Evolutionary conservation across 2,113 vertebrate genomes (phyloP).

Genomic region (Pyrgilauda ruficollis): DNA sequence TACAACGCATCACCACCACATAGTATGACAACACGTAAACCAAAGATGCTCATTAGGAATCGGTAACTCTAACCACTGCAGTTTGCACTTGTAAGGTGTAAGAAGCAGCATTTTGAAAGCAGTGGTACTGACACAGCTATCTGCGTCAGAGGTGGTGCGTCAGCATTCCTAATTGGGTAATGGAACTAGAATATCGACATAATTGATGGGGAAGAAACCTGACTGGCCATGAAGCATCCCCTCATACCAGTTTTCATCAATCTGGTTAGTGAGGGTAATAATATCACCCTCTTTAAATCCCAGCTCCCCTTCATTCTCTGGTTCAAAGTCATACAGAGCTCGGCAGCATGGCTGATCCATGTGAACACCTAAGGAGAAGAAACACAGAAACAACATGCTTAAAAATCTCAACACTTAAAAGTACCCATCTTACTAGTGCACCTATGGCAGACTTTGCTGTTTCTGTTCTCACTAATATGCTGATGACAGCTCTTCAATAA

Average conservation of each 20-base stretch:
- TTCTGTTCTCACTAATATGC: not conserved
- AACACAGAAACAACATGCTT: not conserved
- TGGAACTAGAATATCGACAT: conserved; percentile 95
- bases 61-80: conserved; percentile 72
- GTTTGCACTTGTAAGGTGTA: conserved; percentile 72
- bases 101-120: conserved; percentile 79
- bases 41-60: conserved; percentile 64
- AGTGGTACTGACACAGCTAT: conserved; percentile 74
- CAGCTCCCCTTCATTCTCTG: conserved; percentile 96
- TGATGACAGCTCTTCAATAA: not conserved
- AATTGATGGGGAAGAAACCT: conserved; percentile 98
- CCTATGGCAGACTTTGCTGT: not conserved
- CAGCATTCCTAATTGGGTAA: conserved; percentile 86
- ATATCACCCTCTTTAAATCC: conserved; percentile 98
- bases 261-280: conserved; percentile 97
- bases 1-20: conserved; percentile 68
- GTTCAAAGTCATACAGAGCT: conserved; percentile 95
- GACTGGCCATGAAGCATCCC: conserved; percentile 96
- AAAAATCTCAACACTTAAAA: not conserved
- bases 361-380: conserved; percentile 72
- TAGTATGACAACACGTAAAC: conserved; percentile 62
- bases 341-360: conserved; percentile 97
- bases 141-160: conserved; percentile 53
- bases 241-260: conserved; percentile 99
- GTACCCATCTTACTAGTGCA: not conserved